Evolutionary conservation across 1,140 invertebrate species (phyloP), one percentile per base, ranked within the genome.

Genomic region (Portunus trituberculatus): DNA sequence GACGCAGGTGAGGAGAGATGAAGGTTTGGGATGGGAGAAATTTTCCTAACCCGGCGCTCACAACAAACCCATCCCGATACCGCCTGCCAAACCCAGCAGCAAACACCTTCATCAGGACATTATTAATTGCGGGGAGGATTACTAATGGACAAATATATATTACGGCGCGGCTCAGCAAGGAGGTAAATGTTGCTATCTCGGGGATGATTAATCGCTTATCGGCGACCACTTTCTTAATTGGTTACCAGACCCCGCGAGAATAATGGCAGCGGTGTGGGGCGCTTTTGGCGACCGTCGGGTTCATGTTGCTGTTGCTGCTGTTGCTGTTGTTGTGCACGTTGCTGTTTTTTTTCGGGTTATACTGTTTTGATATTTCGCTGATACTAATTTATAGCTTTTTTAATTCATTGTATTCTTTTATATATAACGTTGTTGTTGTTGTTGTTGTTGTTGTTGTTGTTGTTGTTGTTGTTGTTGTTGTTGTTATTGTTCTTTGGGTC

Each of bases 101-200:
- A 76, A n/a, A 76, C 67, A 76, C 67, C 67, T 76, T 76, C 67
- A 76, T 76, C 67, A 76, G 25, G n/a, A n/a, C 20, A 76, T 76
- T 76, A 76, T 76, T 76, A 76, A 76, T 76, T 76, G 25, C 67
- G 2, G 67, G 67, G 4, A 7, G 67, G 20, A 25, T 76, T 76
- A 7, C 67, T 76, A n/a, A 76, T 25, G 67, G 67, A 76, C 67
- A 76, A 76, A 76, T 76, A 76, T 76, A 76, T 76, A 76, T 76
- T n/a, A 76, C 20, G 67, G 67, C 67, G 12, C 67, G 25, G n/a
- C 67, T 76, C 67, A n/a, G 67, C 67, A 76, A 25, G 67, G 67
- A 25, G 67, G 16, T 76, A 76, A 76, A 76, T 76, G 67, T n/a
- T 76, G 67, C 67, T n/a, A 76, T 76, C 67, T 76, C 25, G 25